phyloP scores from a whole-genome alignment of 2,797 vertebrate genomes.

The Onychomys leucogaster region DNA sequence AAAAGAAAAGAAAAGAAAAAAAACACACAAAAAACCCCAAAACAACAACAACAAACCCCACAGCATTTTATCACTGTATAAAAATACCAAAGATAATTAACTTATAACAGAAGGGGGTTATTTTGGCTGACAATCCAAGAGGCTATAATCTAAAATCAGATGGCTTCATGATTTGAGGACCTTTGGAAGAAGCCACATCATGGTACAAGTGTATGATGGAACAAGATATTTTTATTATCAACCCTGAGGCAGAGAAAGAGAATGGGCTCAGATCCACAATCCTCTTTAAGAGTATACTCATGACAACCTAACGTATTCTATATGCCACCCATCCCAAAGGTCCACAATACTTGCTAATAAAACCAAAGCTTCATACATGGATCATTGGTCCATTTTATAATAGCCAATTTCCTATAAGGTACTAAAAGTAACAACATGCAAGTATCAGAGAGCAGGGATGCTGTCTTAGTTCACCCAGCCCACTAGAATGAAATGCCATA shows the following conservation, averaged over 20 bases:
- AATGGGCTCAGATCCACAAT: not conserved
- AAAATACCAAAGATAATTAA: not conserved
- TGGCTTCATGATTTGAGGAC: too few species aligned
- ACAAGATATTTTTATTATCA: not conserved
- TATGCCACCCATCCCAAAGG: not conserved
- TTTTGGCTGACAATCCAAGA: not conserved
- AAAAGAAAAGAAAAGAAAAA: not conserved
- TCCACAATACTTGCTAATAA: not conserved
- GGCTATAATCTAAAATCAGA: not conserved
- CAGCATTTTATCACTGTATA: not conserved
- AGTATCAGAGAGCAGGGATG: not conserved
- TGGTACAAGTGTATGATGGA: not conserved
- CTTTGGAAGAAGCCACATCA: not conserved
- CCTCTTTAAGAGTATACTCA: not conserved
- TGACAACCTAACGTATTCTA: not conserved
- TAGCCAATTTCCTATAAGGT: not conserved
- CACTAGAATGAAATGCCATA: not conserved
- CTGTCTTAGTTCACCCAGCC: not conserved
- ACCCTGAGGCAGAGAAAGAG: not conserved
- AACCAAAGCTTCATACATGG: not conserved
- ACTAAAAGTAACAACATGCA: not conserved
- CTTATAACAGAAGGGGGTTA: not conserved
- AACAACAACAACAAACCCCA: not conserved
- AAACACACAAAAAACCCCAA: not conserved
- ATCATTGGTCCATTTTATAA: not conserved